These are phyloP conservation scores for Mus spicilegus DNA, from an alignment of 2,113 vertebrate species.

Conservation along the genomic window DNA sequence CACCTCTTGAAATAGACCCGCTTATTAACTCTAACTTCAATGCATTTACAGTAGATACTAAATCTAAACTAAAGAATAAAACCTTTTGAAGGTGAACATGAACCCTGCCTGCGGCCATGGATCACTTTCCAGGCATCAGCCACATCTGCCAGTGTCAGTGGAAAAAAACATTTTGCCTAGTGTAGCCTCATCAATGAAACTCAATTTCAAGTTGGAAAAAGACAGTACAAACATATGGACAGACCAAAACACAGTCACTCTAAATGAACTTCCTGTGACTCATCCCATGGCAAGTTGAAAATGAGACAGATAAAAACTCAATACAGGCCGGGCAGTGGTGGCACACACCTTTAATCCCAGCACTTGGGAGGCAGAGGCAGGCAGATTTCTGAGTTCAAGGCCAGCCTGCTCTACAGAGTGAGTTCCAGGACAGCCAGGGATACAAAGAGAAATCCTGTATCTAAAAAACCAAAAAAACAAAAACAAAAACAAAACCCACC, in stretches of 20 bases:
- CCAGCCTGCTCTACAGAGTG: no score
- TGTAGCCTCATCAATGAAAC: constrained; percentile 73
- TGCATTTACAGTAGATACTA: constrained; percentile 13
- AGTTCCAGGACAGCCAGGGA: no score
- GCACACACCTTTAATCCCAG: no score
- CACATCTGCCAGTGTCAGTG: constrained; percentile 76
- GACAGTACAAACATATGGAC: constrained; percentile 71
- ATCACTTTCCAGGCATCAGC: constrained; percentile 79
- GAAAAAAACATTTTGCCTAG: constrained; percentile 73
- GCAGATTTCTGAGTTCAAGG: no score
- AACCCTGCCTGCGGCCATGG: constrained; percentile 42
- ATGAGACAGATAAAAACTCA: constrained; percentile 23
- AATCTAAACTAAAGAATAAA: constrained; percentile 70
- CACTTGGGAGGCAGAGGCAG: no score
- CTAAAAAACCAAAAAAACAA: no score
- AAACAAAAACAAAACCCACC: no score
- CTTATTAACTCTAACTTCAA: constrained; percentile 47
- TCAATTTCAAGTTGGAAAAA: constrained; percentile 76
- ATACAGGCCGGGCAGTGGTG: background rate
- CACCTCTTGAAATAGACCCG: background rate
- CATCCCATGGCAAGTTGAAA: background rate
- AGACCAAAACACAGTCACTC: constrained; percentile 23
- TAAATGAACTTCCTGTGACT: constrained; percentile 28
- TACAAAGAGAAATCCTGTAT: no score
- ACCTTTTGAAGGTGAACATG: constrained; percentile 64